Evolutionary conservation across 2,113 vertebrate species (phyloP).

Genomic region (Dolichallabes microphthalmus): DNA sequence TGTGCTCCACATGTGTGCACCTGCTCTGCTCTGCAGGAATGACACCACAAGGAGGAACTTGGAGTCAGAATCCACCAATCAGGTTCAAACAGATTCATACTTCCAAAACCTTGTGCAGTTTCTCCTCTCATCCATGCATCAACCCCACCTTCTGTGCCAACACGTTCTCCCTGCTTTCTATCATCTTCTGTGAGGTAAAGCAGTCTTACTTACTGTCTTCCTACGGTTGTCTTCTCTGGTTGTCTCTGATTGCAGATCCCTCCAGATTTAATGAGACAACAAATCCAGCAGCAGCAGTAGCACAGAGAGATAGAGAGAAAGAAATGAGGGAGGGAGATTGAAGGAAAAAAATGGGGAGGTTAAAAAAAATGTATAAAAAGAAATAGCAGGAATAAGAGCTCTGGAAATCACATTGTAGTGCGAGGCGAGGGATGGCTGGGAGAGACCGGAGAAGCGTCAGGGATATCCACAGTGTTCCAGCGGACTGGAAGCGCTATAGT

Average conservation of each 20-base stretch:
- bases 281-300: conserved; percentile 51
- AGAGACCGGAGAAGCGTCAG: neutral
- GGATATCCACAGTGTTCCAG: conserved; percentile 68
- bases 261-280: conserved; percentile 58
- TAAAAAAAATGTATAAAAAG: conserved; percentile 38
- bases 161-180: neutral
- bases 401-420: conserved; percentile 61
- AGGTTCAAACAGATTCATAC: conserved; percentile 7
- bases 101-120: conserved; percentile 3
- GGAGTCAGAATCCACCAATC: conserved; percentile 21
- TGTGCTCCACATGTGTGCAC: neutral
- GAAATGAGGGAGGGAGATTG: conserved; percentile 26
- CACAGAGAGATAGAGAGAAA: conserved; percentile 41
- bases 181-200: conserved; percentile 37
- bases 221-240: conserved; percentile 56
- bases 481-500: conserved; percentile 69
- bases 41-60: conserved; percentile 37
- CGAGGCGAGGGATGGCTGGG: conserved; percentile 51
- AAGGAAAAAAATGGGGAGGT: conserved; percentile 31
- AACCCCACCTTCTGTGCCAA: neutral
- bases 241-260: conserved; percentile 67
- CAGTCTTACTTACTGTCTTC: conserved; percentile 69
- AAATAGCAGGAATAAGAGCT: conserved; percentile 53
- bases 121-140: neutral
- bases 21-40: conserved; percentile 21